Evolutionary conservation across 1,140 invertebrate species (phyloP).

Genomic region (Dermatophagoides farinae): DNA sequence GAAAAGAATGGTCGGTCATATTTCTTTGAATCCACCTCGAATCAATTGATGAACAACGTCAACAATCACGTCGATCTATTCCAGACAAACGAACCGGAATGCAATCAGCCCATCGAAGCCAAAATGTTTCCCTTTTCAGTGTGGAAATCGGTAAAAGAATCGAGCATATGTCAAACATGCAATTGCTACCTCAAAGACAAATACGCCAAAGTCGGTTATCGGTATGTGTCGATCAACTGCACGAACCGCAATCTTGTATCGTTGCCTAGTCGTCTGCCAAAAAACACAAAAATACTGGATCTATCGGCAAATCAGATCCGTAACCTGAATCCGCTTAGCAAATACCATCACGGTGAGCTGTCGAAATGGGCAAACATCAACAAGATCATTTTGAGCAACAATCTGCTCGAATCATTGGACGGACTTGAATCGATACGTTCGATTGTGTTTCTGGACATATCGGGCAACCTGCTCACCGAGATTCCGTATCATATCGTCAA

Average conservation of each 20-base stretch:
- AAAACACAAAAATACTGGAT: slow-evolving; percentile 16
- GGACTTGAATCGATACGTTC: slow-evolving; percentile 14
- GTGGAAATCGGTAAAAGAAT: slow-evolving; percentile 11
- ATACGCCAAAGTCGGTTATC: slow-evolving; percentile 11
- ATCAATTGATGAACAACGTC: no score
- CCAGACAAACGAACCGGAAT: slow-evolving; percentile 9
- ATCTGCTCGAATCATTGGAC: slow-evolving; percentile 14
- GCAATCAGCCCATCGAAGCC: slow-evolving; percentile 10
- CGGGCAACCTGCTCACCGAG: slow-evolving; percentile 16
- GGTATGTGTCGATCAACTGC: slow-evolving; percentile 14
- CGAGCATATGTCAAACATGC: slow-evolving; percentile 16
- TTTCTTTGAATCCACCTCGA: slow-evolving; percentile 9
- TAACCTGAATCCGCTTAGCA: not conserved
- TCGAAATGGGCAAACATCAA: slow-evolving; percentile 11
- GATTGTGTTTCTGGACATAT: slow-evolving; percentile 14
- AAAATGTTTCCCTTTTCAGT: slow-evolving; percentile 13
- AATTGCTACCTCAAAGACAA: slow-evolving; percentile 14
- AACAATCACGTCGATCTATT: not conserved
- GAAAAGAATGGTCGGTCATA: slow-evolving; percentile 11
- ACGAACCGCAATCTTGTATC: slow-evolving; percentile 3
- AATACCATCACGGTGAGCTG: not conserved
- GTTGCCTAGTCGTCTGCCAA: slow-evolving; percentile 16
- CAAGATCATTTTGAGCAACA: slow-evolving; percentile 16
- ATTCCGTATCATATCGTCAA: slow-evolving; percentile 18
- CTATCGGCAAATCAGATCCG: slow-evolving; percentile 17